Base-by-base conservation (phyloP, 2,888 invertebrate species). In the Neuroscelio doddi region DNA sequence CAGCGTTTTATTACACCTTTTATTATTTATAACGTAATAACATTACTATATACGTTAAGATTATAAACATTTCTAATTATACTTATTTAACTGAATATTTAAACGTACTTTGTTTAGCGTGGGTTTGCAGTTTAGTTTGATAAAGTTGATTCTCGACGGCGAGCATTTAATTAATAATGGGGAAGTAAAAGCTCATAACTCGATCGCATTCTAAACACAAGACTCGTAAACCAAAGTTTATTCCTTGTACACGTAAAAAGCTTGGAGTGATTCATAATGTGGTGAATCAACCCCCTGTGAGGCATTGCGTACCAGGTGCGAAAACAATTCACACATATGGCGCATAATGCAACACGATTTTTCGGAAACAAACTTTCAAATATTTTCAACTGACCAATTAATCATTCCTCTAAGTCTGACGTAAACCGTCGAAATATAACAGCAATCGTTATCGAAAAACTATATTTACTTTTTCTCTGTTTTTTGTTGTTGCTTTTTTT, bases 281-380 rank as follows among this genome's bases (percentile, higher is more conserved):
- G 56, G 63, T 57, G 63, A 63, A 42, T 63, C 56, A 56, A 63
- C 51, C 41, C 41, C 16, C 41, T 36, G 12, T 39, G 44, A 47
- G 34, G 49, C 63, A 61, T 44, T 62, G 50, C 30, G 34, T 9
- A 32, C 62, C 57, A 63, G 63, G 63, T 63, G 63, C 32, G 57
- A 57, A 57, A 63, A 57, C 57, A 57, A 52, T 57, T 46, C 52
- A 42, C 56, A 52, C 63, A 57, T 38, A 63, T 57, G 63, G 57
- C 21, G 52, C 57, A 56, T 57, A 57, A 63, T 63, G 52, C 44
- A 46, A 36, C 38, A 15, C 38, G 15, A 57, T 63, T 63, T 63
- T 63, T 63, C 51, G 41, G 27, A 7, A 47, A 55, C 53, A 41
- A 46, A 38, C 30, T 42, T 16, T 17, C 44, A 24, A 53, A 49